These are phyloP conservation scores for Oscheius sp. DNA, from an alignment of 2,888 invertebrate genomes.

Conservation along the genomic window DNA sequence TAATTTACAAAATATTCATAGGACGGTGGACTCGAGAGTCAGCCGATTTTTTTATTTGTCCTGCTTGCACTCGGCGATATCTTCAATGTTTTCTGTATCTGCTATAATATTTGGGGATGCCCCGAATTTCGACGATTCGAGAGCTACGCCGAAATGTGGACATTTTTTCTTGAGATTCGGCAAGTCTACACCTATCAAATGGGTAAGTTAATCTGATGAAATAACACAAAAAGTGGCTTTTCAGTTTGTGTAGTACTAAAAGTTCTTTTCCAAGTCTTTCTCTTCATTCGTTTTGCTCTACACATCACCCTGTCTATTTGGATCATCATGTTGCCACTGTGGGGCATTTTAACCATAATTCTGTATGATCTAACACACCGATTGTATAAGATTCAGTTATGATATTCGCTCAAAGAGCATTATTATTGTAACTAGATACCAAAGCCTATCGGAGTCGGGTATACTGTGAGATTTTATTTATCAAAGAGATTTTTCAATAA, in stretches of 20 bases:
- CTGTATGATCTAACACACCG: slow-evolving; percentile 41
- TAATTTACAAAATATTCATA: slow-evolving; percentile 4
- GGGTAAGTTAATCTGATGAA: slow-evolving; percentile 1
- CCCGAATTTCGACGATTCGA: slow-evolving; percentile 29
- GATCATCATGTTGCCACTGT: slow-evolving; percentile 45
- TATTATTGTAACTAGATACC: too few relatives aligned
- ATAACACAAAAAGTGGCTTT: slow-evolving; percentile 19
- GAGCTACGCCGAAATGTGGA: slow-evolving; percentile 24
- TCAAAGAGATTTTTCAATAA: too few relatives aligned
- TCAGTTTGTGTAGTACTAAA: slow-evolving; percentile 47
- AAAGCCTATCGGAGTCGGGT: too few relatives aligned
- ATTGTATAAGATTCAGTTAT: slow-evolving; percentile 40
- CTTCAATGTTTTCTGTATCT: slow-evolving; percentile 18
- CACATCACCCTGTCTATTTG: slow-evolving; percentile 35
- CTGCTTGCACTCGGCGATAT: slow-evolving; percentile 40
- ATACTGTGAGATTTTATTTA: background rate
- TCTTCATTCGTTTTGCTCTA: slow-evolving; percentile 40
- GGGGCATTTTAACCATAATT: slow-evolving; percentile 43
- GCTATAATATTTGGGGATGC: slow-evolving; percentile 25
- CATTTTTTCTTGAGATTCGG: slow-evolving; percentile 15
- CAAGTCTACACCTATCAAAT: slow-evolving; percentile 26
- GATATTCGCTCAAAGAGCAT: too few relatives aligned
- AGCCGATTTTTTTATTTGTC: slow-evolving; percentile 39
- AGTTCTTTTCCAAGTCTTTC: slow-evolving; percentile 42
- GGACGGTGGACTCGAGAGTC: slow-evolving; percentile 31